Evolutionary conservation across 2,797 vertebrate genomes (phyloP), one percentile per base, ranked within the genome.

Genomic region (Etheostoma nigrum): DNA sequence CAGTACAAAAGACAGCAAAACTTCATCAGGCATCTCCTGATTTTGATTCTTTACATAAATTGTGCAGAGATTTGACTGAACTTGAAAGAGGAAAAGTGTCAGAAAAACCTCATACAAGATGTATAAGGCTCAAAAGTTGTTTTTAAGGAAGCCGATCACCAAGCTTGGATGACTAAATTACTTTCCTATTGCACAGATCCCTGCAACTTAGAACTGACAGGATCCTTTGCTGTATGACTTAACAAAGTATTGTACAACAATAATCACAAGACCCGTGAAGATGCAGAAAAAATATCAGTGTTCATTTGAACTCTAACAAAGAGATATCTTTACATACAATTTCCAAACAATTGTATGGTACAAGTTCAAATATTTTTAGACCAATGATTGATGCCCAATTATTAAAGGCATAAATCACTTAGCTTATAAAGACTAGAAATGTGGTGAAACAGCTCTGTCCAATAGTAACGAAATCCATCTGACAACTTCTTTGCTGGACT

Each of bases 91-190:
- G 45, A 6, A 51, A 63, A 51, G 4, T 54, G 53, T 40, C 36
- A 2, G 5, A 30, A 70, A 52, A 11, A 15, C 19, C 47, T 64
- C 42, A 15, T 7, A 18, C 25, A 42, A 36, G 16, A 57, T 16
- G 49, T 44, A 18, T 51, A 83, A 76, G 68, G 71, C 55, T 57
- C 48, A 18, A 9, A 36, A 40, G 36, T 49, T 7, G 45, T 40
- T 63, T 57, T 45, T 44, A 25, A 58, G 25, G 45, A 53, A 66
- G 48, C 55, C 58, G 14, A 48, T 57, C 8, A 47, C 23, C 25
- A 36, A 23, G n/a, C 30, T 68, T 47, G n/a, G 0, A 30, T 13
- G 36, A 40, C 7, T 40, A 40, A 40, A 3, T 40, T 40, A 40
- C 47, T 13, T 69, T 33, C 9, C 27, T 51, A n/a, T 53, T 6